Percentiles rank a stretch among this genome's conserved stretches.
These are phyloP conservation scores for Bombylius major DNA, from an alignment of 2,888 invertebrate species.

Conservation along the genomic window DNA sequence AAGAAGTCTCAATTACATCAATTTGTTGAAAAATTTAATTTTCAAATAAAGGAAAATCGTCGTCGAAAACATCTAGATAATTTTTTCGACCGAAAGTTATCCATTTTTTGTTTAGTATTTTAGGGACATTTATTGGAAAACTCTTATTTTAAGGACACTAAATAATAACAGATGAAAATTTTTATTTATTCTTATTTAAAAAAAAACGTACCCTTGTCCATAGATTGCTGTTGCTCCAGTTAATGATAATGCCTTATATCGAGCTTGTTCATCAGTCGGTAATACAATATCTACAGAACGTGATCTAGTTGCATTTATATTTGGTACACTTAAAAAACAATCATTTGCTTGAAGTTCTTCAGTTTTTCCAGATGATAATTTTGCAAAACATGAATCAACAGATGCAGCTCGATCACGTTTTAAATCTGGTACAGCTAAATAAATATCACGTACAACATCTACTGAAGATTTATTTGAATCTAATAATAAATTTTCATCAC, in stretches of 20 bases:
- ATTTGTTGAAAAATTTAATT: too few species aligned
- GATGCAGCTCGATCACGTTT: slow-evolving; percentile 77
- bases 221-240: slow-evolving; percentile 39
- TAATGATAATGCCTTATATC: slow-evolving; percentile 71
- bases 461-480: slow-evolving; percentile 25
- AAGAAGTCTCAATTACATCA: too few species aligned
- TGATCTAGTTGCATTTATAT: slow-evolving; percentile 56
- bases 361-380: slow-evolving; percentile 56
- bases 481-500: neutral
- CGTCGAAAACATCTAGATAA: too few species aligned
- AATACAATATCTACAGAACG: slow-evolving; percentile 79
- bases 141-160: too few species aligned
- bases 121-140: too few species aligned
- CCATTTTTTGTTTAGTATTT: too few species aligned
- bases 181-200: too few species aligned
- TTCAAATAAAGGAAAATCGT: too few species aligned
- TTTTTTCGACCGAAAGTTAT: too few species aligned
- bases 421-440: slow-evolving; percentile 68
- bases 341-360: slow-evolving; percentile 54
- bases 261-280: slow-evolving; percentile 72
- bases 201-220: slow-evolving; percentile 25
- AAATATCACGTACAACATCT: slow-evolving; percentile 53
- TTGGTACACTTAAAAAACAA: slow-evolving; percentile 53
- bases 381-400: slow-evolving; percentile 76
- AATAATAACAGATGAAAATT: too few species aligned